A percentile compares a stretch with the other conserved stretches of the same genome.
Evolutionary conservation across 2,888 invertebrate species (phyloP).

Genomic region (Agriopis aurantiaria): DNA sequence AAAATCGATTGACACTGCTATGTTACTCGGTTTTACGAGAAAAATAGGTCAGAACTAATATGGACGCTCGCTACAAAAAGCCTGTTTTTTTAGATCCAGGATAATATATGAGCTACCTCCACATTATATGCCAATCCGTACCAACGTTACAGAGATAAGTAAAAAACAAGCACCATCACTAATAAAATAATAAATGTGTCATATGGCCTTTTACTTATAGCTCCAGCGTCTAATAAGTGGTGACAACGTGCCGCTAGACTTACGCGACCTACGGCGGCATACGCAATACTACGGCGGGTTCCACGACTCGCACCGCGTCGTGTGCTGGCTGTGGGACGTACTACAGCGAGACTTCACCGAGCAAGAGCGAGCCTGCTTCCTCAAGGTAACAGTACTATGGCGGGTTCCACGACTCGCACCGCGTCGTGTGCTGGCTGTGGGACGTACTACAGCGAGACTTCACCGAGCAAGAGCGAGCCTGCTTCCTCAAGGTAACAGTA

Average conservation of each 20-base stretch:
- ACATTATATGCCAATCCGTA: too few species aligned
- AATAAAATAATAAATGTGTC: too few species aligned
- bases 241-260: conserved; percentile 96
- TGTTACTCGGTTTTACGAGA: too few species aligned
- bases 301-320: conserved; percentile 98
- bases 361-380: conserved; percentile 96
- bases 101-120: too few species aligned
- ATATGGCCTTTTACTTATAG: conserved; percentile 64
- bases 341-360: conserved; percentile 97
- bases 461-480: conserved; percentile 94
- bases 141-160: too few species aligned
- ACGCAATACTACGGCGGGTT: conserved; percentile 99
- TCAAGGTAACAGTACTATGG: conserved; percentile 89
- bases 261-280: conserved; percentile 94
- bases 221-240: conserved; percentile 98
- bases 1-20: too few species aligned
- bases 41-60: too few species aligned
- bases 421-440: conserved; percentile 99
- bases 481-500: conserved; percentile 94
- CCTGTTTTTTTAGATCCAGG: too few species aligned
- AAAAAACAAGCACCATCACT: too few species aligned
- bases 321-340: conserved; percentile 99
- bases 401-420: conserved; percentile 98
- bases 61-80: too few species aligned
- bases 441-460: conserved; percentile 98